Conservation (phyloP, 2,888 invertebrate species). For the Polydrusus pterygomalis region DNA sequence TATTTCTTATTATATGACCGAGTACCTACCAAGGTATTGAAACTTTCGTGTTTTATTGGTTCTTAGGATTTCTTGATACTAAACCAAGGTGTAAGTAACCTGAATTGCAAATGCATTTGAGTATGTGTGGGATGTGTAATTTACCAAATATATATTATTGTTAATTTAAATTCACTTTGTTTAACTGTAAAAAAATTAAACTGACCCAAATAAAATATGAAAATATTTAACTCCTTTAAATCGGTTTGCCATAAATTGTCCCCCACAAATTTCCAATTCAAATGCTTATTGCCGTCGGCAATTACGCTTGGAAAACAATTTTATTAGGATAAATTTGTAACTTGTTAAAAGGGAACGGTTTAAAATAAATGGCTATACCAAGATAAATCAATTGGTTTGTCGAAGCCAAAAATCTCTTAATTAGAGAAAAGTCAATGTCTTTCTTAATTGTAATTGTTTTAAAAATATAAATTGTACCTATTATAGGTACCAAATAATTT, state of each 20-base stretch:
- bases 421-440: background rate
- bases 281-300: conserved; percentile 1
- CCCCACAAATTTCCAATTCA: conserved; percentile 1
- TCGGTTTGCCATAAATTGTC: background rate
- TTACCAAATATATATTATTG: too few relatives aligned
- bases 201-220: background rate
- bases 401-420: background rate
- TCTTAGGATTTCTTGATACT: too few relatives aligned
- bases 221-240: background rate
- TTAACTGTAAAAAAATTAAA: background rate
- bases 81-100: too few relatives aligned
- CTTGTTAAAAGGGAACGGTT: conserved; percentile 13
- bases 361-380: conserved; percentile 3
- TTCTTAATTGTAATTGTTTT: too few relatives aligned
- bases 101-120: too few relatives aligned
- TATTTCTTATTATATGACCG: too few relatives aligned
- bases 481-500: too few relatives aligned
- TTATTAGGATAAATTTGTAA: conserved; percentile 12
- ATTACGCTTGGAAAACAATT: conserved; percentile 14
- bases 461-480: too few relatives aligned
- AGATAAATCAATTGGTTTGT: conserved; percentile 7
- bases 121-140: too few relatives aligned
- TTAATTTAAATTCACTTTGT: too few relatives aligned
- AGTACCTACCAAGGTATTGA: too few relatives aligned
- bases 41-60: too few relatives aligned